phyloP scores from a whole-genome alignment of 2,888 invertebrate genomes.

The Copidosoma aretas region DNA sequence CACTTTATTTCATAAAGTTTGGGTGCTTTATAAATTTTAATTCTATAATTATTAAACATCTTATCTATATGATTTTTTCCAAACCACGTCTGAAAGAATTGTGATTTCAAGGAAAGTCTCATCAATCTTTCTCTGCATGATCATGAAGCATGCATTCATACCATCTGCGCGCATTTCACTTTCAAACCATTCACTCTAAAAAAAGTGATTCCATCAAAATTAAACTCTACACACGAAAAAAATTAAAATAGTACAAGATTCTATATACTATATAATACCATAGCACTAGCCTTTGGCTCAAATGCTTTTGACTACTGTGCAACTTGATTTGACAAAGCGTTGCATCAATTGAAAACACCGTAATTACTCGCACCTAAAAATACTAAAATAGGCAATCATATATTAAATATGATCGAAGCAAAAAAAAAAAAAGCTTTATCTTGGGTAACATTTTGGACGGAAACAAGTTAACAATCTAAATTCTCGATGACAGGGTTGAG shows the following conservation, averaged over 20 bases:
- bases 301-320: neutral
- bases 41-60: neutral
- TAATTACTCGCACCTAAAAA: too few species aligned
- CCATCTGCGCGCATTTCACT: conserved; percentile 5
- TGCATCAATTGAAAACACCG: neutral
- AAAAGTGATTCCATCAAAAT: conserved; percentile 46
- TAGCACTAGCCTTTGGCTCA: too few species aligned
- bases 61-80: neutral
- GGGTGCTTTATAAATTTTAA: too few species aligned
- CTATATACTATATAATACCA: too few species aligned
- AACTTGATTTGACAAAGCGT: conserved; percentile 3
- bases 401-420: conserved; percentile 4
- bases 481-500: conserved; percentile 24
- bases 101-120: conserved; percentile 29
- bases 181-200: conserved; percentile 3
- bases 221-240: conserved; percentile 8
- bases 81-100: conserved; percentile 13
- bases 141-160: conserved; percentile 1
- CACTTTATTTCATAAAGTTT: too few species aligned
- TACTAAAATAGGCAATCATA: conserved; percentile 5
- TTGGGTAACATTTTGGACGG: conserved; percentile 20
- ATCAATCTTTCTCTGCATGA: conserved; percentile 4
- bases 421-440: conserved; percentile 5
- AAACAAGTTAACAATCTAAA: conserved; percentile 1
- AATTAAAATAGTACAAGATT: too few species aligned